Evolutionary conservation across 2,888 invertebrate species (phyloP), one percentile per base, ranked within the genome.

Genomic region (Papilio protenor): DNA sequence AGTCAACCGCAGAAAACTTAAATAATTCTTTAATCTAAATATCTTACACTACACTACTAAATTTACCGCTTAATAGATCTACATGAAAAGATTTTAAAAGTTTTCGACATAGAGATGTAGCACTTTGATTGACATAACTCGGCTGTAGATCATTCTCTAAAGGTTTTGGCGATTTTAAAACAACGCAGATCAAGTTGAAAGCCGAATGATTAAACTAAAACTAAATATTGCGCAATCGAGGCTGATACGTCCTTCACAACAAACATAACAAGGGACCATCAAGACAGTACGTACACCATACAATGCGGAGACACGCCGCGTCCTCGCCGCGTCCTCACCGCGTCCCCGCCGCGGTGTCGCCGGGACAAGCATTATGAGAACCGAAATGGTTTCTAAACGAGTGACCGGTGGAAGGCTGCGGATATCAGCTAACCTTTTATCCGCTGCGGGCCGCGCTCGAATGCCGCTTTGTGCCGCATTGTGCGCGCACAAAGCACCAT

Each of bases 361-460:
- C 57, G 57, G 57, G 21, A 12, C 57, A 2, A 59, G 33, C 49
- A 27, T 59, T 74, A 23, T 64, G 57, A 59, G 74, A 74, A 64
- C 64, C 23, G 61, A 64, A 64, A 61, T 40, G 40, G 27, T 21
- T 74, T 75, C 80, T 80, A 80, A 82, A 75, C 82, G 73, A 80
- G 77, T 83, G 83, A 82, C 82, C 84, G 81, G 80, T 82, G 80
- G 81, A 78, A 74, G 79, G 77, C 80, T 78, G 59, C 80, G 79
- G 81, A 82, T 84, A 84, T 85, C 85, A 84, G 81, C 84, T 84
- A 83, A 83, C 84, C 83, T 80, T 82, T 85, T 84, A 85, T 84
- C 83, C 80, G 79, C 81, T 82, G 82, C 81, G 81, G 79, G 82
- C 79, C 79, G 73, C 75, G 75, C 70, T 69, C 81, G 82, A 79